Evolutionary conservation across 2,113 vertebrate genomes (phyloP).

Genomic region (Atherinomorus stipes): DNA sequence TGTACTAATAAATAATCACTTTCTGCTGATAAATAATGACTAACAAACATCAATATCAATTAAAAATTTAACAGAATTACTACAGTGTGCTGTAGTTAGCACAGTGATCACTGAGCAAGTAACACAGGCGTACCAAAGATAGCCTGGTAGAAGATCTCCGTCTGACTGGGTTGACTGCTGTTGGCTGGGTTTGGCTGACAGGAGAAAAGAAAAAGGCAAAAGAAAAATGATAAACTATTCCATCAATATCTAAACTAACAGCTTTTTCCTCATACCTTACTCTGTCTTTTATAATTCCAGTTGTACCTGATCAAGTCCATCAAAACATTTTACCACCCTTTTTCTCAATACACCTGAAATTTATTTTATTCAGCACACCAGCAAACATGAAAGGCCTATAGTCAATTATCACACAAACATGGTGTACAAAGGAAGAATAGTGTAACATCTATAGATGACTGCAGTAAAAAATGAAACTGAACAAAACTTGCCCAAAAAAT

Average conservation of each 20-base stretch:
- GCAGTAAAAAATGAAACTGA: no score
- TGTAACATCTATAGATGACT: neutral
- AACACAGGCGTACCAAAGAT: slow-evolving; percentile 88
- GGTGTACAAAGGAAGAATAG: neutral
- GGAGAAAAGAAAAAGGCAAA: neutral
- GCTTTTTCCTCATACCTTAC: neutral
- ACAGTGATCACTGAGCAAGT: neutral
- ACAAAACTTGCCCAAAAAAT: neutral
- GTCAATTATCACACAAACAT: neutral
- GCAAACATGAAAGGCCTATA: neutral
- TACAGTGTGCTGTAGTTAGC: neutral
- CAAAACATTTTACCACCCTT: neutral
- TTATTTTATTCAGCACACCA: neutral
- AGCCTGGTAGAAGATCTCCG: slow-evolving; percentile 92
- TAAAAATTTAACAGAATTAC: neutral
- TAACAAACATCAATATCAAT: neutral
- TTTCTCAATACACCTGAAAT: neutral
- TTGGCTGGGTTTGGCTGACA: slow-evolving; percentile 88
- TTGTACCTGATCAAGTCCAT: neutral
- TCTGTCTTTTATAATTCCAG: neutral
- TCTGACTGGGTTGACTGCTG: slow-evolving; percentile 90
- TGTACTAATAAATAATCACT: neutral
- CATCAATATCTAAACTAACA: neutral
- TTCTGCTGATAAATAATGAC: neutral
- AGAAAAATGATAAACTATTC: slow-evolving; percentile 14